Evolutionary conservation across 1,140 invertebrate species (phyloP).

Genomic region (Formica selysi): DNA sequence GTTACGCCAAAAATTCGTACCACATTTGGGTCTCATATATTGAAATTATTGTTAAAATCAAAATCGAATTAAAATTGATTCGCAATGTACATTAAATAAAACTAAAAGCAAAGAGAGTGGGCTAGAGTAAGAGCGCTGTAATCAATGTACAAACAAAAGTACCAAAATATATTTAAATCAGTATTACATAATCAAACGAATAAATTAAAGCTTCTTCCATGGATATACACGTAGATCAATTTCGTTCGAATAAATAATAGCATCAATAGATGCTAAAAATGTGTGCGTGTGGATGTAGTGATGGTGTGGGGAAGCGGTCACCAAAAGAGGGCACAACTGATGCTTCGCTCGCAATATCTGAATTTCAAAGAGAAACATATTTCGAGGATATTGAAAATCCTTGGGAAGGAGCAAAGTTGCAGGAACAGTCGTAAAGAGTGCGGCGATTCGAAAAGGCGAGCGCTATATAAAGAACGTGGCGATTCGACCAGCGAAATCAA

Average conservation of each 20-base stretch:
- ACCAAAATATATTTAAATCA: no score
- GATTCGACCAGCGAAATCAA: not conserved
- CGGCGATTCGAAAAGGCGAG: slow-evolving; percentile 32
- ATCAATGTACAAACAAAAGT: no score
- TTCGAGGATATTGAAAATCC: slow-evolving; percentile 57
- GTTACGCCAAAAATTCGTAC: no score
- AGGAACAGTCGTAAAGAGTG: slow-evolving; percentile 27
- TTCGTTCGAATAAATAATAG: not conserved
- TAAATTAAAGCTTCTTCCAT: not conserved
- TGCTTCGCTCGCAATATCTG: slow-evolving; percentile 54
- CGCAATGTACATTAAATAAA: not conserved
- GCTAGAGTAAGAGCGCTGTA: no score
- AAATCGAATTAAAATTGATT: not conserved
- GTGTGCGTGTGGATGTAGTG: no score
- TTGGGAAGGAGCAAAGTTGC: slow-evolving; percentile 18
- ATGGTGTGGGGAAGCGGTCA: not conserved
- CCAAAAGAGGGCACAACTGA: not conserved
- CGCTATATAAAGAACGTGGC: not conserved
- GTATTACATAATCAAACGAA: not conserved
- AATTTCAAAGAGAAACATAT: slow-evolving; percentile 57
- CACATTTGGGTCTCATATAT: no score
- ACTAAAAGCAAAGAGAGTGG: not conserved
- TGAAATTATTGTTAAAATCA: not conserved
- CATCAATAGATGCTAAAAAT: slow-evolving; percentile 22
- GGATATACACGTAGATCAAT: not conserved